Percentiles rank a stretch among this genome's conserved stretches.
These are phyloP conservation scores for Hirtodrosophila cameraria DNA, from an alignment of 2,888 invertebrate genomes.

Conservation along the genomic window DNA sequence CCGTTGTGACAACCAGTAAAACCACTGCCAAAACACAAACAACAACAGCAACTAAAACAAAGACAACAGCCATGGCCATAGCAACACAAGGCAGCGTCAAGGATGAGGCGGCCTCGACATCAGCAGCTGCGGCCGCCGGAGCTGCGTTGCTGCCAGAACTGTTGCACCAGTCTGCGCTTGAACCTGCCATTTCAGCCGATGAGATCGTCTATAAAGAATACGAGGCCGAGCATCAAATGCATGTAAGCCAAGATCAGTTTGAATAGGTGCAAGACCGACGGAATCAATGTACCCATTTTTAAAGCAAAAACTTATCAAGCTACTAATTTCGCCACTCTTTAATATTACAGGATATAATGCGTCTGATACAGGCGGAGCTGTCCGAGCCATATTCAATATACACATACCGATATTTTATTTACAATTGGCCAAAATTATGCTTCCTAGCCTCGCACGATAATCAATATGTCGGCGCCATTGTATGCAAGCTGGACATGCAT, in stretches of 20 bases:
- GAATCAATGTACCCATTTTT: too few relatives aligned
- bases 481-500: slow-evolving; percentile 98
- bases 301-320: too few relatives aligned
- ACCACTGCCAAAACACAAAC: slow-evolving; percentile 69
- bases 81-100: slow-evolving; percentile 18
- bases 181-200: slow-evolving; percentile 69
- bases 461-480: slow-evolving; percentile 98
- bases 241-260: slow-evolving; percentile 84
- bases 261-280: too few relatives aligned
- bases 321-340: not conserved
- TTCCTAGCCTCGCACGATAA: slow-evolving; percentile 96
- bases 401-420: slow-evolving; percentile 99
- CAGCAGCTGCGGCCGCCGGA: slow-evolving; percentile 34
- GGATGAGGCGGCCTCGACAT: slow-evolving; percentile 43
- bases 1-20: slow-evolving; percentile 48
- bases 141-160: slow-evolving; percentile 5
- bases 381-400: slow-evolving; percentile 99
- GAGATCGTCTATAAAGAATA: slow-evolving; percentile 89
- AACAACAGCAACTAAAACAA: slow-evolving; percentile 36
- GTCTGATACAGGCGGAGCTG: slow-evolving; percentile 98
- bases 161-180: slow-evolving; percentile 41
- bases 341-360: slow-evolving; percentile 92
- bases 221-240: slow-evolving; percentile 98
- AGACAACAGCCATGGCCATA: slow-evolving; percentile 33
- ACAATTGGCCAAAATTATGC: slow-evolving; percentile 99